phyloP scores from a whole-genome alignment of 1,140 invertebrate genomes.

The Pseudachorutes palmiensis region DNA sequence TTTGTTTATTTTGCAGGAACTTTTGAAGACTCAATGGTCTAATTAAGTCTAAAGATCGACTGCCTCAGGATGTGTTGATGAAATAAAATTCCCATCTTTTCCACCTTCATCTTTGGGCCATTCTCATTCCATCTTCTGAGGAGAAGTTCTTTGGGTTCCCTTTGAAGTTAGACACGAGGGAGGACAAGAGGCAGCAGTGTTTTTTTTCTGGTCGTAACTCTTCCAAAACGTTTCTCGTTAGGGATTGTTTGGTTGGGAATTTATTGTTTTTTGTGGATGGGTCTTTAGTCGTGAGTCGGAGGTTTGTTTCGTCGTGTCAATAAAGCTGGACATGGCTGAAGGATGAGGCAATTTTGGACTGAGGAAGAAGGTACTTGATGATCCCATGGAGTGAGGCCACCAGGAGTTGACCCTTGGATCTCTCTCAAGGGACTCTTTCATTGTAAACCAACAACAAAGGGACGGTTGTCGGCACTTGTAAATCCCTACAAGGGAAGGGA shows the following conservation, averaged over 20 bases:
- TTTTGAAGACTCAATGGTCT: not conserved
- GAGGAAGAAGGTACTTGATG: not conserved
- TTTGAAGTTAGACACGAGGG: no score
- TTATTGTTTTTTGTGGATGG: no score
- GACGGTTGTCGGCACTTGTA: no score
- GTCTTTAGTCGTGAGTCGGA: no score
- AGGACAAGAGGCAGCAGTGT: not conserved
- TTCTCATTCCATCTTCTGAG: not conserved
- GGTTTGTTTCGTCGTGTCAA: not conserved
- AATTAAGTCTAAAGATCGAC: not conserved
- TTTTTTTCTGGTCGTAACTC: no score
- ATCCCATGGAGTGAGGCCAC: not conserved
- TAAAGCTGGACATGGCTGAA: not conserved
- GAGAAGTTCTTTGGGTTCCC: not conserved
- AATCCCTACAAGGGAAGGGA: no score
- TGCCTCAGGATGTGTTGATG: not conserved
- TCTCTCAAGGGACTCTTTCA: no score
- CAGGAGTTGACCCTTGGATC: no score
- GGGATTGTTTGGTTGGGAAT: no score
- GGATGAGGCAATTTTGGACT: not conserved
- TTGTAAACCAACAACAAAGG: no score
- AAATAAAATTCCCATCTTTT: conserved; percentile 12
- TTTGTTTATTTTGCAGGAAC: conserved; percentile 15
- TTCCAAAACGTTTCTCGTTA: no score
- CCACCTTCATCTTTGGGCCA: not conserved